Base-by-base conservation (phyloP, 2,888 invertebrate genomes). In the Megalurothrips usitatus region DNA sequence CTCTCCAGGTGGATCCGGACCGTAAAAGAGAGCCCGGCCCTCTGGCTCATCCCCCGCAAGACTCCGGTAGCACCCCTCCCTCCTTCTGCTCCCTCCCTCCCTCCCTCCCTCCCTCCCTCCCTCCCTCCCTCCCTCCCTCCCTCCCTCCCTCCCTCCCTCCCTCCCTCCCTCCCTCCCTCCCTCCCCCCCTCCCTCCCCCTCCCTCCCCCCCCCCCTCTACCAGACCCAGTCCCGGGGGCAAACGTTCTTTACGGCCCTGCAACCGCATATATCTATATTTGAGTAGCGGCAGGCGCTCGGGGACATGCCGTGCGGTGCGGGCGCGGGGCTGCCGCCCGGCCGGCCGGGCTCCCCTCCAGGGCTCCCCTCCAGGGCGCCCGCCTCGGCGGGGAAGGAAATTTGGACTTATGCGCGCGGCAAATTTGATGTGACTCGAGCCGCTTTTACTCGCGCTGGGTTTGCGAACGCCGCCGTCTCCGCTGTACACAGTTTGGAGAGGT, bases 261-360 rank as follows among this genome's bases (percentile, higher is more conserved):
- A 75, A 75, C 68, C 23, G 68, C 68, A 75, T 75, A 75, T 75
- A 75, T 75, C 68, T 75, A 75, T 75, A 75, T 75, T 75, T 75
- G 68, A 75, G 68, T 75, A 75, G 68, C 68, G 52, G 52, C 52
- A 12, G 52, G 3, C 52, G 19, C 52, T 19, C n/a, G 10, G 68
- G 68, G 68, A 23, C 11, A 26, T 23, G 68, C 68, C 6, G 58
- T 17, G 58, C 68, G 9, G 68, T n/a, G 68, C 19, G n/a, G 23
- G 19, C n/a, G 68, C 68, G 58, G 14, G 58, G 58, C 58, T 10
- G 10, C 68, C 26, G 26, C 9, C 23, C 23, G 9, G 68, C 23
- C 68, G 11, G 4, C n/a, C n/a, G 23, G 0, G n/a, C 68, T 23
- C 68, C 23, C 0, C 68, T 23, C 68, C 68, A 63, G n/a, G 63